phyloP scores from a whole-genome alignment of 2,113 vertebrate genomes.

The Brienomyrus longianalis region DNA sequence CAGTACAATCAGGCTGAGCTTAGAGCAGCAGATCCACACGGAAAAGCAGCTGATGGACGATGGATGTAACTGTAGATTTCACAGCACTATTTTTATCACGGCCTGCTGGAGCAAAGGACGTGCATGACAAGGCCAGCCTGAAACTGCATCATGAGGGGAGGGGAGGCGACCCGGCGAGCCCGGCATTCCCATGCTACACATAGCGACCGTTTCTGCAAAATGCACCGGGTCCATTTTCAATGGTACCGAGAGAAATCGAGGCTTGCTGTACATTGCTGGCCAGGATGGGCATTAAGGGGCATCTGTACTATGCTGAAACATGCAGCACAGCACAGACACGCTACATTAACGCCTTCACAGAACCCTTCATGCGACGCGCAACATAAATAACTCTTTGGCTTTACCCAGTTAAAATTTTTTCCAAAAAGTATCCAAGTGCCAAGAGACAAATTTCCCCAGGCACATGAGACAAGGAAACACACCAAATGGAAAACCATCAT shows the following conservation, averaged over 20 bases:
- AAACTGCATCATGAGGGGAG: neutral
- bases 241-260: neutral
- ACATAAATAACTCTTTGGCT: neutral
- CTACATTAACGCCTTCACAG: neutral
- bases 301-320: neutral
- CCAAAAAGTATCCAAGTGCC: neutral
- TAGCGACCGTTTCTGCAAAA: constrained; percentile 37
- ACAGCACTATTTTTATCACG: constrained; percentile 46
- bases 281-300: neutral
- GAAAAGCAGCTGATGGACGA: constrained; percentile 32
- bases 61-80: constrained; percentile 40
- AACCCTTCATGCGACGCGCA: too few species aligned
- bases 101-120: constrained; percentile 17
- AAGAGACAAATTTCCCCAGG: neutral
- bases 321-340: neutral
- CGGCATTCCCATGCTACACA: constrained; percentile 40
- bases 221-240: neutral
- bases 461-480: neutral
- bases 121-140: neutral
- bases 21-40: neutral
- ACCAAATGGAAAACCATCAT: neutral
- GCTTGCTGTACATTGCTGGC: neutral
- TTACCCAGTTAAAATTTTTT: neutral
- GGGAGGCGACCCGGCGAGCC: neutral
- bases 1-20: neutral